Evolutionary conservation across 1,140 invertebrate genomes (phyloP), one percentile per base, ranked within the genome.

Genomic region (Saccostrea cuccullata): DNA sequence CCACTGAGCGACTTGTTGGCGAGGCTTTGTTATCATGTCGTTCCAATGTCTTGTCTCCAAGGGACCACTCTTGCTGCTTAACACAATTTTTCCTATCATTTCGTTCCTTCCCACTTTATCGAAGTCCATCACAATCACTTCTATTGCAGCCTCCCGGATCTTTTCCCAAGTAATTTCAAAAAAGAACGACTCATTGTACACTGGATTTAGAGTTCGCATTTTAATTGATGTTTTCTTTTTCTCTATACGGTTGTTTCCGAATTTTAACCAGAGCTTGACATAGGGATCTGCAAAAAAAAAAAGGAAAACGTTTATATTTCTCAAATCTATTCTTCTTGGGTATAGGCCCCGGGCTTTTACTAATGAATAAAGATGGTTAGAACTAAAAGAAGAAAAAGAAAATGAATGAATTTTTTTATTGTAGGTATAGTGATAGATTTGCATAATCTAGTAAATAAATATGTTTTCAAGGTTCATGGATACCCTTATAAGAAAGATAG

Each of bases 101-200:
- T 98, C 98, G 93, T 98, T 98, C 17, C 97, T 96, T 15, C 98
- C 97, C 87, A 98, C 97, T 94, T 98, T 97, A 95, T 98, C 98
- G 94, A 98, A 98, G 95, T 98, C 98, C 94, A 98, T 97, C 84
- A 98, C 97, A 95, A 98, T 98, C 77, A 98, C 96, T 77, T 98
- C 96, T 9, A 98, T 95, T 86, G 96, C 97, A 87, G 98, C 97
- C 91, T 98, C 97, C 89, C 97, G 96, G 47, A 98, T 96, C 92
- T 98, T 97, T 64, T 97, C 96, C 90, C 94, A 93, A 2, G 96
- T 95, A 36, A 96, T 95, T 88, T 96, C 96, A 91, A 96, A 96
- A 82, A 96, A 95, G 84, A 96, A 95, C 4, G 96, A 95, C 91
- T 96, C 96, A 90, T 96, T 96, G 93, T 96, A 96, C n/a, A 96